These are phyloP conservation scores for Lasioglossum lativentre DNA, from an alignment of 2,888 invertebrate genomes.

Conservation along the genomic window DNA sequence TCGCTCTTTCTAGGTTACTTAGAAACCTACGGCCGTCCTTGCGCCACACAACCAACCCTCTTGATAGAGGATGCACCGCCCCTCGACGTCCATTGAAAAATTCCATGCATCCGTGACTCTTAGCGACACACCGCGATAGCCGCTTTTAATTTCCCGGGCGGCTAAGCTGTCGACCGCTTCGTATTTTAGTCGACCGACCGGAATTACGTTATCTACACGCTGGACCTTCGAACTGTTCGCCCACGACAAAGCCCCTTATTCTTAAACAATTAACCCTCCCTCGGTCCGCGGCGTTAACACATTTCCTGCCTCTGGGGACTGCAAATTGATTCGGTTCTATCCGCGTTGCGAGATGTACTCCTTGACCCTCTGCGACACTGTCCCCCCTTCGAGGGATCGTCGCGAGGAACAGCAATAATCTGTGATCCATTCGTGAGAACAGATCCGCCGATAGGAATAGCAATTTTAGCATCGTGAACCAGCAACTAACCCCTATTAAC, in stretches of 20 bases:
- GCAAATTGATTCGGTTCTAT: not conserved
- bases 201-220: not conserved
- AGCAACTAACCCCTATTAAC: not conserved
- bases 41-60: not conserved
- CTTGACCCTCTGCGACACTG: not conserved
- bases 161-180: not conserved
- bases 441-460: too few species aligned
- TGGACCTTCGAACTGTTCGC: too few species aligned
- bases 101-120: slow-evolving; percentile 66
- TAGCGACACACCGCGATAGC: not conserved
- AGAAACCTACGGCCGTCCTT: slow-evolving; percentile 3
- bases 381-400: not conserved
- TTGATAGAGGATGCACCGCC: slow-evolving; percentile 46
- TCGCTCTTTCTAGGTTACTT: not conserved
- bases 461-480: too few species aligned
- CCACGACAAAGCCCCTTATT: not conserved
- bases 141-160: slow-evolving; percentile 39
- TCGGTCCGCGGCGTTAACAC: not conserved
- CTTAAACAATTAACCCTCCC: not conserved
- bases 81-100: slow-evolving; percentile 64
- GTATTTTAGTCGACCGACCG: slow-evolving; percentile 33
- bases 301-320: not conserved
- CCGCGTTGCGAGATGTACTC: too few species aligned
- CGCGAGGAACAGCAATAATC: not conserved
- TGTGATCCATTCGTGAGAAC: not conserved